Percentiles rank a stretch among this genome's conserved stretches.
These are phyloP conservation scores for Heterocephalus glaber DNA, from an alignment of 2,113 vertebrate genomes.

Conservation along the genomic window DNA sequence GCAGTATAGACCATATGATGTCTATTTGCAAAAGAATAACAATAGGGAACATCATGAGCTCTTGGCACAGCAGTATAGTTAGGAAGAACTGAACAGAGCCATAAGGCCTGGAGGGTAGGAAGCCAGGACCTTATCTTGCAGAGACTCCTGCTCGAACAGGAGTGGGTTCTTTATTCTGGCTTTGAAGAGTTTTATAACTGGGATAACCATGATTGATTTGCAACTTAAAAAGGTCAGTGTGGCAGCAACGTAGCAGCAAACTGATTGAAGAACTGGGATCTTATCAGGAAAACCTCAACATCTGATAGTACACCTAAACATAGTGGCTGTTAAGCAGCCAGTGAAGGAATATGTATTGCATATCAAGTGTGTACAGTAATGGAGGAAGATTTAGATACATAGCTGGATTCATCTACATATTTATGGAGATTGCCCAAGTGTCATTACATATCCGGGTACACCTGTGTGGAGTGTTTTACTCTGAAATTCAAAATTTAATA, in stretches of 20 bases:
- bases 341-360: neutral
- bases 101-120: neutral
- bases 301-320: neutral
- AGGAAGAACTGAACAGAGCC: neutral
- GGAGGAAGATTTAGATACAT: neutral
- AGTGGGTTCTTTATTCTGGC: neutral
- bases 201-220: neutral
- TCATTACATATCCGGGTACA: neutral
- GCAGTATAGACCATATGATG: neutral
- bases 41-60: neutral
- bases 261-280: neutral
- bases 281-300: neutral
- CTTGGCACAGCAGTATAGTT: neutral
- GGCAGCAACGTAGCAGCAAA: neutral
- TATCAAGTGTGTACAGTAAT: neutral
- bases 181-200: neutral
- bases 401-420: neutral
- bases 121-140: neutral
- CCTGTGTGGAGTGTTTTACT: neutral
- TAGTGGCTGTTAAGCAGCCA: neutral
- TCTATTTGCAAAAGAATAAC: neutral
- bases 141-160: neutral
- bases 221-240: neutral
- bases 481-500: neutral
- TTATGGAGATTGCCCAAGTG: neutral